These are phyloP conservation scores for Neomorphus geoffroyi DNA, from an alignment of 2,797 vertebrate genomes.

Conservation along the genomic window DNA sequence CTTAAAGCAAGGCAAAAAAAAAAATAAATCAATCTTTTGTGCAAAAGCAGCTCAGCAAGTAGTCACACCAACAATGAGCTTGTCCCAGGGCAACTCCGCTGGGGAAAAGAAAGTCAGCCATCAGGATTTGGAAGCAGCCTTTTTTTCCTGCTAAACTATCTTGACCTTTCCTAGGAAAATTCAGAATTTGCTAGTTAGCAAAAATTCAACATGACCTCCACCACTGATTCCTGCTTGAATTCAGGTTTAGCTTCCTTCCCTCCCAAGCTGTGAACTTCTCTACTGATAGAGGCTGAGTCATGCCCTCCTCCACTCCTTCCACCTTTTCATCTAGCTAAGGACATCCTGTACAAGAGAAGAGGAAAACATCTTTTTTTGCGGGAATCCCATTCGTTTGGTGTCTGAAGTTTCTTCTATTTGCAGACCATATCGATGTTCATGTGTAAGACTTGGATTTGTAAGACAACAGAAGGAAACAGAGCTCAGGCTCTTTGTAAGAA, in stretches of 20 bases:
- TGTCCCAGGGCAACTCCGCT: not conserved
- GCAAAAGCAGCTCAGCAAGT: not conserved
- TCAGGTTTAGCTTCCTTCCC: not conserved
- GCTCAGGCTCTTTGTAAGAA: not conserved
- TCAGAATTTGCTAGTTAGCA: not conserved
- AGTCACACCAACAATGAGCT: not conserved
- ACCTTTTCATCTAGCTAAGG: not conserved
- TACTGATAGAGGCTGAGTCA: not conserved
- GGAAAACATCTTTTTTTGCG: not conserved
- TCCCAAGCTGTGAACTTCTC: not conserved
- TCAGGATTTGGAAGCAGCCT: not conserved
- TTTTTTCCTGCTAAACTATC: not conserved
- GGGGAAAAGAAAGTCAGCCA: not conserved
- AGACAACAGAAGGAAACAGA: not conserved
- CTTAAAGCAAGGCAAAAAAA: not conserved
- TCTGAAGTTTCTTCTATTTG: not conserved
- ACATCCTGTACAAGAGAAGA: not conserved
- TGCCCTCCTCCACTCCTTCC: not conserved
- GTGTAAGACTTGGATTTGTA: not conserved
- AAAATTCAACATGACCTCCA: not conserved
- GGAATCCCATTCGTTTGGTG: not conserved
- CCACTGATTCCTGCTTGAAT: not conserved
- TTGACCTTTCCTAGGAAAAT: not conserved
- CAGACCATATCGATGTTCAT: not conserved
- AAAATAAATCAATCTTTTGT: not conserved